Evolutionary conservation across 2,888 invertebrate species (phyloP).

Genomic region (Patella caerulea): DNA sequence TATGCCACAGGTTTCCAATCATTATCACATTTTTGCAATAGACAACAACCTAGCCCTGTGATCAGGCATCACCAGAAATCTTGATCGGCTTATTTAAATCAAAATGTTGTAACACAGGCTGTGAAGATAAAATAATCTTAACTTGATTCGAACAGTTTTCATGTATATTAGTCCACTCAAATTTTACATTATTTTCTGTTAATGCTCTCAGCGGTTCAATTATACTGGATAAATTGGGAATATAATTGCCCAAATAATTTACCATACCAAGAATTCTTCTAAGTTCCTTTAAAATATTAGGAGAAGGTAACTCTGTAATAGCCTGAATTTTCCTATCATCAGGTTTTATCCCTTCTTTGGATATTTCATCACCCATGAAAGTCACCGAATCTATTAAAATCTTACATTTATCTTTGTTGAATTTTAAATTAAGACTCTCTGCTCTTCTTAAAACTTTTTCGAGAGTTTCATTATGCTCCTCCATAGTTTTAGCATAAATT

Average conservation of each 20-base stretch:
- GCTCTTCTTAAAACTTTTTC: neutral
- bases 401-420: constrained; percentile 4
- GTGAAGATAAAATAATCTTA: neutral
- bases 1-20: neutral
- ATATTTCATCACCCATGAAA: neutral
- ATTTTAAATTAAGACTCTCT: neutral
- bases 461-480: neutral
- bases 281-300: neutral
- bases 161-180: constrained; percentile 4
- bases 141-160: neutral
- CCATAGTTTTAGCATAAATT: constrained; percentile 7
- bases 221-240: neutral
- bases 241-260: constrained; percentile 1
- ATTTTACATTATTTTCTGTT: neutral
- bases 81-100: constrained; percentile 1
- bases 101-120: neutral
- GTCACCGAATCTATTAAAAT: neutral
- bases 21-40: neutral
- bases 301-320: neutral
- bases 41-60: neutral
- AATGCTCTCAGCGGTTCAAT: neutral
- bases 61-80: neutral
- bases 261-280: neutral
- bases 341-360: neutral
- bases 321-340: neutral